These are phyloP conservation scores for Labeo calbasu DNA, from an alignment of 2,797 vertebrate species.

Conservation along the genomic window DNA sequence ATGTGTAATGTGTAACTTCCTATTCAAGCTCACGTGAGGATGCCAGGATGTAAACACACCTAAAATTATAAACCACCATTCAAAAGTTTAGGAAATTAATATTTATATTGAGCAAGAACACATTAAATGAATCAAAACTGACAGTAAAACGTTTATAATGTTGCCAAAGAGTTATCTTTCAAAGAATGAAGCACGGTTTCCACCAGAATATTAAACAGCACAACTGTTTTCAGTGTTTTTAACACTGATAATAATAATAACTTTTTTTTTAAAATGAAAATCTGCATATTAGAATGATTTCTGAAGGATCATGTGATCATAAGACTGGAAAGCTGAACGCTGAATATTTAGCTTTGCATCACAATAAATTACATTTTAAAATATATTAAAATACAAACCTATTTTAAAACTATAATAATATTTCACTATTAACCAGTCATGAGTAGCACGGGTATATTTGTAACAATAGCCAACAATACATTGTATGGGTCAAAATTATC, in stretches of 20 bases:
- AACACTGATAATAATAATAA: not conserved
- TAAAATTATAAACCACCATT: not conserved
- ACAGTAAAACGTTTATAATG: not conserved
- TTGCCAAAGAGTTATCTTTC: not conserved
- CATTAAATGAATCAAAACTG: not conserved
- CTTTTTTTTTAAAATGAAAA: not conserved
- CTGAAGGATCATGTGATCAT: not conserved
- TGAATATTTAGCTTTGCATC: not conserved
- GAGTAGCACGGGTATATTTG: too few relatives aligned
- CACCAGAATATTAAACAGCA: not conserved
- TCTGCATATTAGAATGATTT: not conserved
- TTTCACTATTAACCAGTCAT: not conserved
- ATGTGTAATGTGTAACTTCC: slow-evolving; percentile 3
- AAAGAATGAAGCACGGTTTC: not conserved
- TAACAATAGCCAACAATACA: too few relatives aligned
- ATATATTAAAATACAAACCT: not conserved
- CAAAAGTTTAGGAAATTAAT: not conserved
- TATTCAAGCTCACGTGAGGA: not conserved
- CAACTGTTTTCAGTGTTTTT: not conserved
- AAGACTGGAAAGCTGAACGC: too few relatives aligned
- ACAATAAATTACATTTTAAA: not conserved
- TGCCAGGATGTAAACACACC: not conserved
- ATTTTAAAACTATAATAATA: not conserved
- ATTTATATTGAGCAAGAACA: not conserved
- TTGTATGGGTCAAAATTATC: too few relatives aligned